A percentile compares a stretch with the other conserved stretches of the same genome.
phyloP scores from a whole-genome alignment of 2,888 invertebrate genomes.

The Cosmopolites sordidus region DNA sequence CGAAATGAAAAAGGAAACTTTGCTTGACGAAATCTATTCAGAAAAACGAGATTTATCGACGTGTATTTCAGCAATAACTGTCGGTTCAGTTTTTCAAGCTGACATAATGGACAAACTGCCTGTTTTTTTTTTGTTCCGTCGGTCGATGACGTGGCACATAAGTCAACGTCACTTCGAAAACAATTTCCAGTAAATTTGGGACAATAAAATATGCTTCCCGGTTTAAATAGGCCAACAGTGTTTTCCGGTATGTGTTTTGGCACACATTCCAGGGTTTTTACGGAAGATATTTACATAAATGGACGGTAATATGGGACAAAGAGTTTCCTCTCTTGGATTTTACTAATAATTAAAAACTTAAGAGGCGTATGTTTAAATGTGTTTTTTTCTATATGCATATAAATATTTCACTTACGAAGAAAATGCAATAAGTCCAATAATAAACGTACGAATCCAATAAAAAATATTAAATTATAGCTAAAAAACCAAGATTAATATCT shows the following conservation, averaged over 20 bases:
- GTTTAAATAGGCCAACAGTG: conserved; percentile 1
- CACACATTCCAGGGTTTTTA: neutral
- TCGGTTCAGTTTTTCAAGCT: neutral
- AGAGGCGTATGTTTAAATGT: too few relatives aligned
- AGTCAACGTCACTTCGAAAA: neutral
- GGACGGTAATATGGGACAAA: neutral
- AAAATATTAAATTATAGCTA: too few relatives aligned
- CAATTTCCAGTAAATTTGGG: conserved; percentile 1
- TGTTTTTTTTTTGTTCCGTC: neutral
- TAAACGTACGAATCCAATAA: too few relatives aligned
- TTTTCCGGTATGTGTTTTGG: neutral
- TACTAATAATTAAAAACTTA: too few relatives aligned
- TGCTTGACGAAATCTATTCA: too few relatives aligned
- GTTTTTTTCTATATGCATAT: too few relatives aligned
- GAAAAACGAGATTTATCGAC: neutral
- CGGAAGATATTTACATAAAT: neutral
- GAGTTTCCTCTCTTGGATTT: too few relatives aligned
- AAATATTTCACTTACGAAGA: too few relatives aligned
- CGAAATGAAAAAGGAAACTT: too few relatives aligned
- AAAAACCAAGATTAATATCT: too few relatives aligned
- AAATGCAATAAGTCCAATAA: too few relatives aligned
- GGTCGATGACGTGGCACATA: neutral
- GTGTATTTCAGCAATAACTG: neutral
- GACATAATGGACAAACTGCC: neutral
- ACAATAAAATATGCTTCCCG: neutral